Evolutionary conservation across 2,797 vertebrate genomes (phyloP).

Genomic region (Pangasius sanitwongsei): DNA sequence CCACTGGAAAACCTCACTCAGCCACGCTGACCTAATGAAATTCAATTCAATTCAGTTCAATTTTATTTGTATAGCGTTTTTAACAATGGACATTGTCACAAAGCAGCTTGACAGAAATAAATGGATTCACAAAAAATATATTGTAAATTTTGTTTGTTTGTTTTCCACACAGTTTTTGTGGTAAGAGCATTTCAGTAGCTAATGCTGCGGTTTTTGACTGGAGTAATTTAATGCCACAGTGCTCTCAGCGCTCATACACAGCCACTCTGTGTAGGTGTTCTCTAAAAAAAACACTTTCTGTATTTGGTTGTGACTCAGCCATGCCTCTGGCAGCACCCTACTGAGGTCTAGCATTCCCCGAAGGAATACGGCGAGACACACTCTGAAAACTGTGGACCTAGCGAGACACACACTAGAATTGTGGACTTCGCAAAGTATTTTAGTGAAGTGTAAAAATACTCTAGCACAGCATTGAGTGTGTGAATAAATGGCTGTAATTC

Average conservation of each 20-base stretch:
- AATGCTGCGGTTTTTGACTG: constrained; percentile 44
- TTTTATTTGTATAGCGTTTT: too few relatives aligned
- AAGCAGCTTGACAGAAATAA: too few relatives aligned
- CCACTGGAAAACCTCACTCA: not conserved
- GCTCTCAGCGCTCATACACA: constrained; percentile 34
- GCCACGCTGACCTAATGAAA: constrained; percentile 23
- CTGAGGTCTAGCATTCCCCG: not conserved
- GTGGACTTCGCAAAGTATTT: not conserved
- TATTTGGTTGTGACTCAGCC: constrained; percentile 30
- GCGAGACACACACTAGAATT: not conserved
- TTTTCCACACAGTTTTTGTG: constrained; percentile 12
- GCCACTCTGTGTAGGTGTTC: constrained; percentile 25
- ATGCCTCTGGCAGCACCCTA: constrained; percentile 22
- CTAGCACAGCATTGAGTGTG: not conserved
- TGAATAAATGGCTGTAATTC: not conserved
- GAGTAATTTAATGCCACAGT: constrained; percentile 52
- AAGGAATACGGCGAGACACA: not conserved
- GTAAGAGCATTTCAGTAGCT: constrained; percentile 39
- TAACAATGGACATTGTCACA: too few relatives aligned
- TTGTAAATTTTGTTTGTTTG: constrained; percentile 22
- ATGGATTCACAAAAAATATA: too few relatives aligned
- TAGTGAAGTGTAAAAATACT: not conserved
- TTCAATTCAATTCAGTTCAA: not conserved
- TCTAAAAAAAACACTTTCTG: constrained; percentile 1
- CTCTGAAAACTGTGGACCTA: not conserved